A percentile compares a stretch with the other conserved stretches of the same genome.
phyloP scores from a whole-genome alignment of 2,888 invertebrate species.

The Xylota sylvarum region DNA sequence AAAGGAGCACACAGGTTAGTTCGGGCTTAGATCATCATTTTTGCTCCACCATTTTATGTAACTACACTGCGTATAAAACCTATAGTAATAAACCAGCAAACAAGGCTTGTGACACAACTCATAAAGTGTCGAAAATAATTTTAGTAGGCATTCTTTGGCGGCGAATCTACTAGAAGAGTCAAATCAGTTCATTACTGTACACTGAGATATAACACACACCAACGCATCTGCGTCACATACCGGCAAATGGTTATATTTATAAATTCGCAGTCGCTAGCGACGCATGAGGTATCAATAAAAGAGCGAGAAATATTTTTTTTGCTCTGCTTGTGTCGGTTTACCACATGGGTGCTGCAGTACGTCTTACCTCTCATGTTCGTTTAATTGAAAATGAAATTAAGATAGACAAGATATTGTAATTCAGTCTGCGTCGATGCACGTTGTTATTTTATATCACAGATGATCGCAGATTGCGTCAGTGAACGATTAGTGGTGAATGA shows the following conservation, averaged over 20 bases:
- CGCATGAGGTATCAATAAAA: slow-evolving; percentile 50
- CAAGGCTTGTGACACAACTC: slow-evolving; percentile 17
- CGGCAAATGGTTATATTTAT: slow-evolving; percentile 41
- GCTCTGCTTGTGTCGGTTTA: neutral
- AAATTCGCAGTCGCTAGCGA: slow-evolving; percentile 36
- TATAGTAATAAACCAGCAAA: neutral
- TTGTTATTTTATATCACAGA: neutral
- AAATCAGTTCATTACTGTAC: slow-evolving; percentile 15
- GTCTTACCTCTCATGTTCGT: neutral
- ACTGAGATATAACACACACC: neutral
- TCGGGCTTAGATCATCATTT: neutral
- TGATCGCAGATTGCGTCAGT: slow-evolving; percentile 9
- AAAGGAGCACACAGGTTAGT: neutral
- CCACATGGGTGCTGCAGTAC: slow-evolving; percentile 32
- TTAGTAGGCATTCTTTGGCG: slow-evolving; percentile 3
- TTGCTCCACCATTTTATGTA: neutral
- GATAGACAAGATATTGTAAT: slow-evolving; percentile 31
- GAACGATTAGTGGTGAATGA: slow-evolving; percentile 49
- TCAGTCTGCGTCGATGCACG: slow-evolving; percentile 49
- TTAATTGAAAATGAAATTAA: slow-evolving; percentile 34
- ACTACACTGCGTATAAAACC: neutral
- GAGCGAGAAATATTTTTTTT: slow-evolving; percentile 21
- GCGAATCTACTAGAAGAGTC: slow-evolving; percentile 13
- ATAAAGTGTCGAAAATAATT: slow-evolving; percentile 28
- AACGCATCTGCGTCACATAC: slow-evolving; percentile 24